phyloP scores from a whole-genome alignment of 2,797 vertebrate species.

The Acipenser oxyrinchus region DNA sequence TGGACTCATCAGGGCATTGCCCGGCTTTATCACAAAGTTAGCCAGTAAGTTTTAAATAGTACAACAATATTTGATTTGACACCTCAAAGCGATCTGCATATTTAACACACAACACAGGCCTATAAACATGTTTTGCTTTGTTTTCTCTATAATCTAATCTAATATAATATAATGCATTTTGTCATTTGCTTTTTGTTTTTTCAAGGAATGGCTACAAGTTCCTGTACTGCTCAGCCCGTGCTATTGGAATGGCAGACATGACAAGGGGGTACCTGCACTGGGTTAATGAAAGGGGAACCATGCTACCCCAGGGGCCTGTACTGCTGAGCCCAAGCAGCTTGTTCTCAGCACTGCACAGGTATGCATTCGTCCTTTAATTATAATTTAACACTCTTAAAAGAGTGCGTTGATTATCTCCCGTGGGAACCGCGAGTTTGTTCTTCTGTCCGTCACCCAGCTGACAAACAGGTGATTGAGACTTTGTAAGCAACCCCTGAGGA shows the following conservation, averaged over 20 bases:
- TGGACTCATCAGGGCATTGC: slow-evolving; percentile 97
- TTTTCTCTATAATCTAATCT: too few relatives aligned
- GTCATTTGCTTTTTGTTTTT: slow-evolving; percentile 15
- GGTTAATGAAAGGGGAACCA: slow-evolving; percentile 90
- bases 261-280: slow-evolving; percentile 90
- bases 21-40: slow-evolving; percentile 88
- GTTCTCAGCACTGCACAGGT: slow-evolving; percentile 94
- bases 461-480: too few relatives aligned
- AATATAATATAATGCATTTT: too few relatives aligned
- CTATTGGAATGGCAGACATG: slow-evolving; percentile 97
- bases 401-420: too few relatives aligned
- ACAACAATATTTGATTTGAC: too few relatives aligned
- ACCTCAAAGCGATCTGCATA: too few relatives aligned
- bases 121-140: too few relatives aligned
- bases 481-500: too few relatives aligned
- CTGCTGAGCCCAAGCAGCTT: slow-evolving; percentile 90
- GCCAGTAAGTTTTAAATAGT: slow-evolving; percentile 71
- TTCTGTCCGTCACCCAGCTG: too few relatives aligned
- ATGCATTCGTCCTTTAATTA: slow-evolving; percentile 2
- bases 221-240: slow-evolving; percentile 89
- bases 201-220: slow-evolving; percentile 93
- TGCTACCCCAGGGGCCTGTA: slow-evolving; percentile 84
- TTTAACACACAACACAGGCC: too few relatives aligned
- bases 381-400: too few relatives aligned
- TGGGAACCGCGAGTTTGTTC: too few relatives aligned